Percentiles rank a stretch among this genome's conserved stretches.
Conservation (phyloP, 2,888 invertebrate genomes). For the Dioctria linearis region DNA sequence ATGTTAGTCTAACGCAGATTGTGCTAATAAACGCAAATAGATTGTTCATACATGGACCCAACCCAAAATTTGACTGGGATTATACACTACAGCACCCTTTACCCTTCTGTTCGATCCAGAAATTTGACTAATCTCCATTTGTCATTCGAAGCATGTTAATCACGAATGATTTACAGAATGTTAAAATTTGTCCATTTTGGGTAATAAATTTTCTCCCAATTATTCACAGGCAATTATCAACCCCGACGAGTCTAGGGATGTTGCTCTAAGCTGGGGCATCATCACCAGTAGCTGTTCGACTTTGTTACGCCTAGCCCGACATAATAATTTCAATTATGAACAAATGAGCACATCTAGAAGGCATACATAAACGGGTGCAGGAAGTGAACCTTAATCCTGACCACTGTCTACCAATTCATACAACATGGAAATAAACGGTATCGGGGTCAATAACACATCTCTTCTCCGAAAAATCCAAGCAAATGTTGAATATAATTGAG, state of each 20-base stretch:
- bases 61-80: constrained; percentile 3
- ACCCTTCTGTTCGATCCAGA: neutral
- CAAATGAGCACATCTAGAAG: constrained; percentile 17
- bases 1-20: neutral
- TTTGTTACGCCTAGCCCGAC: constrained; percentile 12
- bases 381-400: constrained; percentile 13
- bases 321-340: constrained; percentile 35
- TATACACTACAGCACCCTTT: neutral
- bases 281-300: neutral
- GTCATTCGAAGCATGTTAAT: constrained; percentile 26
- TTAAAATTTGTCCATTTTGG: constrained; percentile 37
- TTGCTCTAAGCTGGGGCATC: neutral
- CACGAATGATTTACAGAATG: constrained; percentile 40
- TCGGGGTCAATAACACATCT: constrained; percentile 48
- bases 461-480: constrained; percentile 30
- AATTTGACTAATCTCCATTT: constrained; percentile 13
- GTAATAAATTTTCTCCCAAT: constrained; percentile 41
- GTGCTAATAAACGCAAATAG: neutral
- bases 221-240: constrained; percentile 49
- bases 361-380: constrained; percentile 7
- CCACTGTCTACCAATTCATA: constrained; percentile 5
- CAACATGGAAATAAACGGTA: neutral
- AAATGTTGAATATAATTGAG: constrained; percentile 49
- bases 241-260: constrained; percentile 2
- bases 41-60: neutral